Base-by-base conservation (phyloP, 2,888 invertebrate genomes). In the Ochlodes sylvanus region DNA sequence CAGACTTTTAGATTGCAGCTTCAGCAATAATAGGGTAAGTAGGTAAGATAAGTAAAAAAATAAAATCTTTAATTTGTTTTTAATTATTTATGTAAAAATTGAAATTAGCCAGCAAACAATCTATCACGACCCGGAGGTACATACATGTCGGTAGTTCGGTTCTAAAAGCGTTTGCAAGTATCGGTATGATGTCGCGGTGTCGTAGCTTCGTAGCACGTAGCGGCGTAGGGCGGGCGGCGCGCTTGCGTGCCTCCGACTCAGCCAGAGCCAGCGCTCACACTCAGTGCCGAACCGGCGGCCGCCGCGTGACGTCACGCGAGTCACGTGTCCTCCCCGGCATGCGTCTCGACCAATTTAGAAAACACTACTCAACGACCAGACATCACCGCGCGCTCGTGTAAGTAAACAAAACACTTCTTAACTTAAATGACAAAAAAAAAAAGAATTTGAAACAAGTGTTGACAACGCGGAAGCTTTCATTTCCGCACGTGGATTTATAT, bases 371-470 rank as follows among this genome's bases (percentile, higher is more conserved):
- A 79, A 77, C 78, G 78, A 78, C 76, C 76, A 78, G 79, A 77
- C 75, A 82, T 76, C 79, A 87, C 87, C 89, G 89, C 91, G 92
- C 90, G 92, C 92, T 89, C 88, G 87, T 89, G 92, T 92, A 86
- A 93, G 93, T 92, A 72, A 70, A 69, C 44, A 70, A 55, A 44
- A 52, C 12, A 63, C 56, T 70, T 27, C 10, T 32, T 57, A n/a
- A 41, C 58, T 56, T 14, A 5, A 21, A n/a, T n/a, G n/a, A n/a
- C n/a, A n/a, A n/a, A n/a, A n/a, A n/a, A 41, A 58, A 52, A 19
- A 17, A 7, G 10, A 12, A 42, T 27, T n/a, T 14, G 9, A 34
- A 9, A 0, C 12, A 12, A 44, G 41, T 61, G 54, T 73, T 80
- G 74, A 72, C 70, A 72, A 71, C 73, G 64, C 75, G 79, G 80